Conservation (phyloP, 2,888 invertebrate species). For the Nesidiocoris tenuis region DNA sequence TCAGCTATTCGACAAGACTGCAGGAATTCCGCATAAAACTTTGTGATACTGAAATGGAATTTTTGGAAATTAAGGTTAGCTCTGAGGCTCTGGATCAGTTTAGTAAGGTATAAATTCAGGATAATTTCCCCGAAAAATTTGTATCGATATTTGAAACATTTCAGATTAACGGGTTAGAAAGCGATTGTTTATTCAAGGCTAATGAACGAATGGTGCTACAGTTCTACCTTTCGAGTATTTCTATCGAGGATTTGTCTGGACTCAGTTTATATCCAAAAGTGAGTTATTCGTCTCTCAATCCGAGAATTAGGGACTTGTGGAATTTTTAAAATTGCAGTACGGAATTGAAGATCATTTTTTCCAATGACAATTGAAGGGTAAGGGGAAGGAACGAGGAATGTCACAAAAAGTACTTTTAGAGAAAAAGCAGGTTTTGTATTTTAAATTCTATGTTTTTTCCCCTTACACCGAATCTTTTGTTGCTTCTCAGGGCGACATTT, state of each 20-base stretch:
- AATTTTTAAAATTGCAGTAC: too few species aligned
- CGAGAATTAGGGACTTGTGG: too few species aligned
- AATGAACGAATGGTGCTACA: constrained; percentile 74
- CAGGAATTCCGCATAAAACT: constrained; percentile 65
- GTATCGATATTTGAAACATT: constrained; percentile 12
- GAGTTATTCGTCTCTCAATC: too few species aligned
- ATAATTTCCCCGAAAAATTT: too few species aligned
- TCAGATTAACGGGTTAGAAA: constrained; percentile 62
- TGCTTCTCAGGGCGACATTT: too few species aligned
- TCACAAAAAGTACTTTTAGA: too few species aligned
- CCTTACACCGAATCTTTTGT: too few species aligned
- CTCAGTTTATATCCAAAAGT: constrained; percentile 65
- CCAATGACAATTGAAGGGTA: too few species aligned
- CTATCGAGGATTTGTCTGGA: constrained; percentile 71
- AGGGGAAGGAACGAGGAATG: too few species aligned
- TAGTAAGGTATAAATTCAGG: neutral
- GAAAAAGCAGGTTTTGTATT: too few species aligned
- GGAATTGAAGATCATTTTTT: too few species aligned
- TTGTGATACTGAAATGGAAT: constrained; percentile 69
- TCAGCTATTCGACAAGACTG: constrained; percentile 68
- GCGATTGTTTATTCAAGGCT: constrained; percentile 74
- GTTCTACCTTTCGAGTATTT: constrained; percentile 66
- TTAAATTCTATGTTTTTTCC: too few species aligned
- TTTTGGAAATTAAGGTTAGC: constrained; percentile 65
- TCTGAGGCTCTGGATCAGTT: neutral